Evolutionary conservation across 2,888 invertebrate genomes (phyloP), one percentile per base, ranked within the genome.

Genomic region (Lydus trimaculatus): DNA sequence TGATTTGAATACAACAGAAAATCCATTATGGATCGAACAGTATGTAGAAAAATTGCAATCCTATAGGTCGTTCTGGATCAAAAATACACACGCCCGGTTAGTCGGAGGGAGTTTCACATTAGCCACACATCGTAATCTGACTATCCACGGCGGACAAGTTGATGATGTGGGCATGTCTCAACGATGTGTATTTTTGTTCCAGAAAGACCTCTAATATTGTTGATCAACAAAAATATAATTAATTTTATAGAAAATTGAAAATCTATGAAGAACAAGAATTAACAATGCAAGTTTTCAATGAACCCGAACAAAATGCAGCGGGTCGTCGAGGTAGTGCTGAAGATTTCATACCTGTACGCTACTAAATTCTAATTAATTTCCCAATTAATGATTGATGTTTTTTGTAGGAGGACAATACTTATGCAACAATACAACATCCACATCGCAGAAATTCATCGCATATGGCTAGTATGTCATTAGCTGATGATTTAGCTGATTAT

Each of bases 11-110:
- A 95, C 95, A 0, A 96, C 96, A 0, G 96, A 96, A 84, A 96
- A 96, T 87, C 96, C 96, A 0, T 86, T 96, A 15, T 96, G 96
- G 96, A 91, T 96, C 79, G 96, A 96, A 87, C 95, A 95, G 92
- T 92, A 84, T 64, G 31, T 52, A 8, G n/a, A 43, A 31, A 8
- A n/a, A 66, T 58, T 25, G 17, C 31, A 25, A 59, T 52, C 15
- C 58, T n/a, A n/a, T n/a, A n/a, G n/a, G n/a, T n/a, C n/a, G n/a
- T n/a, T n/a, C n/a, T n/a, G n/a, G n/a, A n/a, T n/a, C n/a, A n/a
- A n/a, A n/a, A n/a, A n/a, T n/a, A n/a, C n/a, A n/a, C n/a, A n/a
- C n/a, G n/a, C n/a, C n/a, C n/a, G n/a, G n/a, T n/a, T n/a, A n/a
- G n/a, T n/a, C n/a, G n/a, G n/a, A n/a, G n/a, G n/a, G n/a, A n/a